Conservation (phyloP, 1,140 invertebrate genomes). For the Dreissena polymorpha region DNA sequence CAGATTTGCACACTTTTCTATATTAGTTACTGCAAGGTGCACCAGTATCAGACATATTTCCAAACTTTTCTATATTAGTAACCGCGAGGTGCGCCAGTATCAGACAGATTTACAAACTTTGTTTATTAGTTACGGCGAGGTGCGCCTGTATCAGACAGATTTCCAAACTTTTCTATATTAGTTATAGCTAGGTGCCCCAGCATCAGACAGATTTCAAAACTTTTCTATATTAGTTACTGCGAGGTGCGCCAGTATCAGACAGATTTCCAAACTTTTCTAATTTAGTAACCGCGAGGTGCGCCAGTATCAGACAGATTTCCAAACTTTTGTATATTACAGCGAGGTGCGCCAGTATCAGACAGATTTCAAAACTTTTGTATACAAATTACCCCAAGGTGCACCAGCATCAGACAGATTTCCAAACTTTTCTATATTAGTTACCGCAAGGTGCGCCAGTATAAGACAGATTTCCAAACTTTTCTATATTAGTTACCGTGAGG, state of each 20-base stretch:
- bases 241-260: slow-evolving; percentile 77
- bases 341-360: slow-evolving; percentile 77
- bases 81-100: slow-evolving; percentile 77
- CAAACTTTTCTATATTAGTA: too few species aligned
- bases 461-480: slow-evolving; percentile 69
- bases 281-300: slow-evolving; percentile 76
- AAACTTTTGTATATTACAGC: slow-evolving; percentile 72
- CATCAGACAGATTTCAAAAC: slow-evolving; percentile 68
- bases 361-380: too few species aligned
- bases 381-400: slow-evolving; percentile 76
- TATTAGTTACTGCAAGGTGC: slow-evolving; percentile 77
- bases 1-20: slow-evolving; percentile 64
- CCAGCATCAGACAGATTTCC: slow-evolving; percentile 69
- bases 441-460: slow-evolving; percentile 76
- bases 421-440: too few species aligned
- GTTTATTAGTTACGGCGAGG: slow-evolving; percentile 76
- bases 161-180: too few species aligned
- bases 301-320: slow-evolving; percentile 69
- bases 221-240: slow-evolving; percentile 71
- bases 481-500: slow-evolving; percentile 76
- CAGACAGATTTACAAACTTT: slow-evolving; percentile 69
- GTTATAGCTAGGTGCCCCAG: slow-evolving; percentile 77
- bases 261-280: too few species aligned
- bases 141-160: slow-evolving; percentile 72
- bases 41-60: slow-evolving; percentile 71